A percentile compares a stretch with the other conserved stretches of the same genome.
phyloP scores from a whole-genome alignment of 1,140 invertebrate genomes.

The Zophobas atratus region DNA sequence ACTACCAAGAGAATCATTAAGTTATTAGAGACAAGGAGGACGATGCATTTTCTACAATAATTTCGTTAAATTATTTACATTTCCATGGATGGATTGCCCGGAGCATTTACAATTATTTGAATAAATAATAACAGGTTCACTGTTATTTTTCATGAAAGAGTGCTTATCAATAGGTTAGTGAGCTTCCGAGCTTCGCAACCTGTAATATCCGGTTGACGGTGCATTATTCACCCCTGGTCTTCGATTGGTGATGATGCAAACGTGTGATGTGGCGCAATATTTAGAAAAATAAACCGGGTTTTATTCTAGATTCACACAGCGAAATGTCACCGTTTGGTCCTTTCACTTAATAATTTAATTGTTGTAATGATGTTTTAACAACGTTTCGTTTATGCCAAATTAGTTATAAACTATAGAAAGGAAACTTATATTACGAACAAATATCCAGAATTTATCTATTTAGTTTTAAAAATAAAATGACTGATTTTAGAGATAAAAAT shows the following conservation, averaged over 20 bases:
- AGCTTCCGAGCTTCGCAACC: slow-evolving; percentile 21
- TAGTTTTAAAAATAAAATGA: too few relatives aligned
- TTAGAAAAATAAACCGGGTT: too few relatives aligned
- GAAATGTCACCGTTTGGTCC: too few relatives aligned
- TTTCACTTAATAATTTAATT: too few relatives aligned
- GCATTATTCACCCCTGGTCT: background rate
- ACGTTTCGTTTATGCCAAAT: too few relatives aligned
- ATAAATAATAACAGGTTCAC: background rate
- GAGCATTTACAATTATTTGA: slow-evolving; percentile 32
- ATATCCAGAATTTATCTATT: too few relatives aligned
- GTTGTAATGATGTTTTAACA: too few relatives aligned
- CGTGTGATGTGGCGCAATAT: too few relatives aligned
- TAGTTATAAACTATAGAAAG: too few relatives aligned
- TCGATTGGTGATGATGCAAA: background rate
- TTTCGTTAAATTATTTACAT: slow-evolving; percentile 22
- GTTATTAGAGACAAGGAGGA: slow-evolving; percentile 34
- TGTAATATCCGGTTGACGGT: slow-evolving; percentile 1
- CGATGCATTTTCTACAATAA: slow-evolving; percentile 27
- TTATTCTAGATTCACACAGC: too few relatives aligned
- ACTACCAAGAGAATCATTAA: slow-evolving; percentile 12
- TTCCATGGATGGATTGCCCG: slow-evolving; percentile 5
- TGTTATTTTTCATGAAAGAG: background rate
- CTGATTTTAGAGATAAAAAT: too few relatives aligned
- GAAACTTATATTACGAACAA: too few relatives aligned
- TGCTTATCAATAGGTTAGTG: slow-evolving; percentile 22